Conservation (phyloP, 2,888 invertebrate genomes). For the Escarpia spicata region DNA sequence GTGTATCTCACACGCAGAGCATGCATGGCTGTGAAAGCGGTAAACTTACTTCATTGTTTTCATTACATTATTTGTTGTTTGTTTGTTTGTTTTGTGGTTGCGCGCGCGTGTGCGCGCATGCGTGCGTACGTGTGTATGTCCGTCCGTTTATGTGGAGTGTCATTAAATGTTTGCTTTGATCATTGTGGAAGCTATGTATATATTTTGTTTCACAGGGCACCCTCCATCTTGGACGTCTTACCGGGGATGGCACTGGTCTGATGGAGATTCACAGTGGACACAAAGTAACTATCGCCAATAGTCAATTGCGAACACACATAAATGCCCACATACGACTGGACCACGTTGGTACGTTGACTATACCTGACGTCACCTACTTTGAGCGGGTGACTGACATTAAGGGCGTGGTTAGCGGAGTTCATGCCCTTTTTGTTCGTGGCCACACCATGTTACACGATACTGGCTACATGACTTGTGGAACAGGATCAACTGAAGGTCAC, state of each 20-base stretch:
- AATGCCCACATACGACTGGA: background rate
- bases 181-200: background rate
- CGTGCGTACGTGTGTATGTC: too few species aligned
- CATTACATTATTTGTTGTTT: background rate
- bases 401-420: background rate
- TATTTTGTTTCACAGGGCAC: slow-evolving; percentile 18
- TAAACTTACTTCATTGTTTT: background rate
- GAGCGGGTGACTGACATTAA: background rate
- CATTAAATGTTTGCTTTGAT: too few species aligned
- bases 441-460: background rate
- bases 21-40: background rate
- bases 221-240: slow-evolving; percentile 40
- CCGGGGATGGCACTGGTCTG: slow-evolving; percentile 46
- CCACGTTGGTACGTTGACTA: background rate
- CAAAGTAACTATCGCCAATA: slow-evolving; percentile 36
- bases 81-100: background rate
- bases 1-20: background rate
- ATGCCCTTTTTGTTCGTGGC: background rate
- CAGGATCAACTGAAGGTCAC: background rate
- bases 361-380: background rate
- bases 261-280: slow-evolving; percentile 38
- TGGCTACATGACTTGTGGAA: background rate
- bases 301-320: background rate
- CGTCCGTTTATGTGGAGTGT: too few species aligned
- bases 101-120: too few species aligned